These are phyloP conservation scores for Xestoiulus laeticollis DNA, from an alignment of 2,888 invertebrate genomes.

Conservation along the genomic window DNA sequence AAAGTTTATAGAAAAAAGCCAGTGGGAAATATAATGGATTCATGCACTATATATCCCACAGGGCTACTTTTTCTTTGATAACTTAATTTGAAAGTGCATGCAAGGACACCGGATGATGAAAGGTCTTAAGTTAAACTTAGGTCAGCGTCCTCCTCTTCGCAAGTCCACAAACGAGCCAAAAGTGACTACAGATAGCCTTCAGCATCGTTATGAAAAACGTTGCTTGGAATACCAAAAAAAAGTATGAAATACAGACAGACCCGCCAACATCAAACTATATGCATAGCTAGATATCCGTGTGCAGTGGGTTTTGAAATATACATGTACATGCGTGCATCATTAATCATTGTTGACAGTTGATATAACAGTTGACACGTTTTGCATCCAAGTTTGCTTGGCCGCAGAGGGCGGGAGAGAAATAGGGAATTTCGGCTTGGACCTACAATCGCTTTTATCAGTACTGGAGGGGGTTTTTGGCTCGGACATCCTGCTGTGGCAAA, in stretches of 20 bases:
- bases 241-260: not conserved
- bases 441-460: slow-evolving; percentile 19
- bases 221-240: not conserved
- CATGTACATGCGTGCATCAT: slow-evolving; percentile 48
- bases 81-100: not conserved
- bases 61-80: not conserved
- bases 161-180: slow-evolving; percentile 2
- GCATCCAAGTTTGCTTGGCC: slow-evolving; percentile 19
- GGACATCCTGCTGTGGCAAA: slow-evolving; percentile 39
- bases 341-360: slow-evolving; percentile 53
- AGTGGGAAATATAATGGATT: not conserved
- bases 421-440: slow-evolving; percentile 34
- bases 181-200: not conserved
- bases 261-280: slow-evolving; percentile 24
- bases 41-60: not conserved
- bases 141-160: not conserved
- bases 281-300: not conserved
- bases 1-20: not conserved
- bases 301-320: slow-evolving; percentile 4
- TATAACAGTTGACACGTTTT: slow-evolving; percentile 51
- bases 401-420: slow-evolving; percentile 10
- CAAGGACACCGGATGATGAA: not conserved
- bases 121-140: not conserved
- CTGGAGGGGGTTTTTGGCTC: slow-evolving; percentile 43
- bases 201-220: not conserved